Evolutionary conservation across 2,888 invertebrate genomes (phyloP).

Genomic region (Lasioglossum lativentre): DNA sequence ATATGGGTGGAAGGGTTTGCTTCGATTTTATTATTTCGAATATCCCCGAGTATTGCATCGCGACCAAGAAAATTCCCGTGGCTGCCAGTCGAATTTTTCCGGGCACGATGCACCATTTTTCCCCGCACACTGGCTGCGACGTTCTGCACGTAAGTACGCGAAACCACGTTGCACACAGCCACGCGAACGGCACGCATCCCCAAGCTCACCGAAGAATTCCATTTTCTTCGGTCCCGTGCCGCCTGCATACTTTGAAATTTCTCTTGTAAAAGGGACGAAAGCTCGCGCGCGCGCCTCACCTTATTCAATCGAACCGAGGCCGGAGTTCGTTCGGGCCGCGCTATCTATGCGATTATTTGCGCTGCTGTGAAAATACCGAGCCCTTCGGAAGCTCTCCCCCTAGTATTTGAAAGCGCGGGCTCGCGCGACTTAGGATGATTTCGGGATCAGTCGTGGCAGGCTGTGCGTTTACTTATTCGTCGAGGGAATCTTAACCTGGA

Average conservation of each 20-base stretch:
- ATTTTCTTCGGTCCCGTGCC: conserved; percentile 52
- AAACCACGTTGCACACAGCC: neutral
- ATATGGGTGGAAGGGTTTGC: conserved; percentile 17
- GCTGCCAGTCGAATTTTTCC: conserved; percentile 42
- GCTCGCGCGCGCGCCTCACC: neutral
- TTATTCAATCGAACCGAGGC: conserved; percentile 19
- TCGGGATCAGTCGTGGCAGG: neutral
- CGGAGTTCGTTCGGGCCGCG: neutral
- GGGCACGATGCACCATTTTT: neutral
- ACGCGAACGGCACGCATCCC: conserved; percentile 10
- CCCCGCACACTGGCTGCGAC: neutral
- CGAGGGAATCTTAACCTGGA: neutral
- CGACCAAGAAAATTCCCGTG: conserved; percentile 29
- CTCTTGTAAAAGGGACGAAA: conserved; percentile 37
- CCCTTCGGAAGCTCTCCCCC: neutral
- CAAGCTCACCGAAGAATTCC: conserved; percentile 53
- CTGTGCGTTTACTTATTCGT: conserved; percentile 17
- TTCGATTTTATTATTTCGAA: conserved; percentile 40
- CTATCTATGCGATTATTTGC: conserved; percentile 27
- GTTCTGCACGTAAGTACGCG: neutral
- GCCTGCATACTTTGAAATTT: conserved; percentile 46
- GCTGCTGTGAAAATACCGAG: neutral
- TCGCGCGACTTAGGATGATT: neutral
- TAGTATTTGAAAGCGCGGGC: neutral
- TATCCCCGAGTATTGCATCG: conserved; percentile 16